Conservation (phyloP, 2,797 vertebrate species). For the Bryconaethiops microstoma region DNA sequence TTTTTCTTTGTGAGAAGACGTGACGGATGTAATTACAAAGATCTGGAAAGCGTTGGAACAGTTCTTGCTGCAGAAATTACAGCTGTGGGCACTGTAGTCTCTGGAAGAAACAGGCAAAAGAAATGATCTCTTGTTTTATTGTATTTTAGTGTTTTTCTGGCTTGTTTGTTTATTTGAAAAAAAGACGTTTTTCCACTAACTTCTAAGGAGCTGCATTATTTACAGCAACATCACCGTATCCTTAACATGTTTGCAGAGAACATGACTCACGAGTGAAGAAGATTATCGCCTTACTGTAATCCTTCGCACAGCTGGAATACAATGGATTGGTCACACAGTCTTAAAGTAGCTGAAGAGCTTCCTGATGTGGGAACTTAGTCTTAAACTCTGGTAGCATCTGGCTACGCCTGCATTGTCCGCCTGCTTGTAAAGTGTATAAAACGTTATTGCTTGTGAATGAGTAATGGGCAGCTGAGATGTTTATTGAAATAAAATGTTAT, state of each 20-base stretch:
- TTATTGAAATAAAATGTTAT: slow-evolving; percentile 60
- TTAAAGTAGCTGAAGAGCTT: slow-evolving; percentile 28
- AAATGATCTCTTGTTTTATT: not conserved
- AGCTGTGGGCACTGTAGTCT: slow-evolving; percentile 12
- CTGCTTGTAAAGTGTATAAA: slow-evolving; percentile 50
- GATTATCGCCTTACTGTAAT: slow-evolving; percentile 14
- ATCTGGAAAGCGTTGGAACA: slow-evolving; percentile 10
- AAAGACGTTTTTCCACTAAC: slow-evolving; percentile 26
- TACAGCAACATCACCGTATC: slow-evolving; percentile 30
- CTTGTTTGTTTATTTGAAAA: slow-evolving; percentile 17
- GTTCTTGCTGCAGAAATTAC: slow-evolving; percentile 6
- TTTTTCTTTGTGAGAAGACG: not conserved
- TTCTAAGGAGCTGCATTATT: not conserved
- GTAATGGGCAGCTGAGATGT: slow-evolving; percentile 53
- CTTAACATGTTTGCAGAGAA: slow-evolving; percentile 16
- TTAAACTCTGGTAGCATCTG: not conserved
- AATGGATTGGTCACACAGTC: slow-evolving; percentile 5
- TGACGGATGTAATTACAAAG: slow-evolving; percentile 20
- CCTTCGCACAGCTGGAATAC: slow-evolving; percentile 13
- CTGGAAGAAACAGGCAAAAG: slow-evolving; percentile 1
- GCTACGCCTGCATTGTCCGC: slow-evolving; percentile 13
- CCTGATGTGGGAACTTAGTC: slow-evolving; percentile 6
- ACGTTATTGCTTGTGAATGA: slow-evolving; percentile 57
- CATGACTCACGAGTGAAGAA: slow-evolving; percentile 2
- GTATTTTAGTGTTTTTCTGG: not conserved